phyloP scores from a whole-genome alignment of 2,888 invertebrate species.

The Xanthostigma xanthostigma region DNA sequence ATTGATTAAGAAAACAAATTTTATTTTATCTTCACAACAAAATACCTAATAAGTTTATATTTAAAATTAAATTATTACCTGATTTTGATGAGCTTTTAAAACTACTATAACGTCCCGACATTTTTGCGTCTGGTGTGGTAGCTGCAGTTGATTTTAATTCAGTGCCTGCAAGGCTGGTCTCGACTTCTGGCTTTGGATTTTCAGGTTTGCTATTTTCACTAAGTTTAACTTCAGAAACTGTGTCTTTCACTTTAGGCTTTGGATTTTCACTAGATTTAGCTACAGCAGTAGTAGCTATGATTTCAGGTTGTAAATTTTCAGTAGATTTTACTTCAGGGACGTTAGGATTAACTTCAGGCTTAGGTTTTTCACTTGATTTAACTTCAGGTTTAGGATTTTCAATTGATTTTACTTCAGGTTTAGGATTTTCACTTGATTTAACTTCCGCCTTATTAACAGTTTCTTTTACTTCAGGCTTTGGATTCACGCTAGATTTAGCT shows the following conservation, averaged over 20 bases:
- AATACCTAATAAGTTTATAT: too few species aligned
- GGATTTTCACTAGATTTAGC: conserved; percentile 11
- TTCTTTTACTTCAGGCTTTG: conserved; percentile 12
- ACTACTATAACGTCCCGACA: conserved; percentile 23
- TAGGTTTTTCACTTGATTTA: conserved; percentile 18
- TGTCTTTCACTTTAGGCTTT: neutral
- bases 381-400: conserved; percentile 8
- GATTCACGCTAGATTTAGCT: conserved; percentile 1
- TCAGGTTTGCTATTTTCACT: conserved; percentile 4
- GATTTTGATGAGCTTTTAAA: conserved; percentile 8
- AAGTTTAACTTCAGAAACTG: neutral
- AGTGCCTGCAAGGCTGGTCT: conserved; percentile 7
- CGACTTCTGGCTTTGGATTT: conserved; percentile 9
- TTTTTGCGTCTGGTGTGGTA: conserved; percentile 16
- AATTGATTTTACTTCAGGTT: conserved; percentile 7
- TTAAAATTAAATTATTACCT: conserved; percentile 3
- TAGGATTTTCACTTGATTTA: conserved; percentile 8
- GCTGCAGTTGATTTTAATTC: neutral
- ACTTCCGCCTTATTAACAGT: conserved; percentile 2
- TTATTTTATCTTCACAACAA: too few species aligned
- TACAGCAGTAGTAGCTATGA: conserved; percentile 21
- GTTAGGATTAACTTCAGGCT: conserved; percentile 8
- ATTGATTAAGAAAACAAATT: too few species aligned
- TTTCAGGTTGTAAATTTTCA: conserved; percentile 10
- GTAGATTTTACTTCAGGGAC: conserved; percentile 9